Percentiles rank a stretch among this genome's conserved stretches.
phyloP scores from a whole-genome alignment of 2,888 invertebrate genomes.

The Brassicogethes aeneus region DNA sequence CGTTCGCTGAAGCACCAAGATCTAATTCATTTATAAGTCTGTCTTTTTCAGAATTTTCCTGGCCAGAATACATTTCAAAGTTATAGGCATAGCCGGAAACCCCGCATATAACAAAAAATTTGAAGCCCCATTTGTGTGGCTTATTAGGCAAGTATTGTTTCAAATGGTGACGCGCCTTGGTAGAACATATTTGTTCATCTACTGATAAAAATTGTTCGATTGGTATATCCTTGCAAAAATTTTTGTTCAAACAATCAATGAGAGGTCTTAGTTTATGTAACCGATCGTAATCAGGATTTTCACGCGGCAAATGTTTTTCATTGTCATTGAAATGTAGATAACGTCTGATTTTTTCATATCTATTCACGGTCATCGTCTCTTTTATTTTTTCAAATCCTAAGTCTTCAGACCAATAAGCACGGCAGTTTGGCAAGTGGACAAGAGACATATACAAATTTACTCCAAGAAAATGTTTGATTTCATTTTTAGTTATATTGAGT shows the following conservation, averaged over 20 bases:
- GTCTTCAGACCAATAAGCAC: too few relatives aligned
- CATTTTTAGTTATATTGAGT: too few relatives aligned
- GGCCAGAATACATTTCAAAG: slow-evolving; percentile 17
- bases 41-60: neutral
- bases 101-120: slow-evolving; percentile 23
- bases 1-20: neutral
- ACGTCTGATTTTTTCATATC: slow-evolving; percentile 11
- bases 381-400: too few relatives aligned
- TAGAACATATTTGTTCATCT: slow-evolving; percentile 27
- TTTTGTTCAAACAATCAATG: slow-evolving; percentile 20
- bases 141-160: slow-evolving; percentile 28
- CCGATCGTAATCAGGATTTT: slow-evolving; percentile 14
- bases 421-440: too few relatives aligned
- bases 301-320: slow-evolving; percentile 7
- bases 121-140: slow-evolving; percentile 28
- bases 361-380: too few relatives aligned
- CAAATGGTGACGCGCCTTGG: slow-evolving; percentile 26
- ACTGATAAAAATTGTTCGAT: slow-evolving; percentile 25
- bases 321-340: slow-evolving; percentile 30
- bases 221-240: slow-evolving; percentile 25
- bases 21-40: neutral
- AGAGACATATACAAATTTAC: too few relatives aligned
- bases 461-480: too few relatives aligned
- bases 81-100: slow-evolving; percentile 21
- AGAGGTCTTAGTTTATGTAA: slow-evolving; percentile 17